A percentile compares a stretch with the other conserved stretches of the same genome.
Evolutionary conservation across 2,113 vertebrate genomes (phyloP).

Genomic region (Rhagologus leucostigma): DNA sequence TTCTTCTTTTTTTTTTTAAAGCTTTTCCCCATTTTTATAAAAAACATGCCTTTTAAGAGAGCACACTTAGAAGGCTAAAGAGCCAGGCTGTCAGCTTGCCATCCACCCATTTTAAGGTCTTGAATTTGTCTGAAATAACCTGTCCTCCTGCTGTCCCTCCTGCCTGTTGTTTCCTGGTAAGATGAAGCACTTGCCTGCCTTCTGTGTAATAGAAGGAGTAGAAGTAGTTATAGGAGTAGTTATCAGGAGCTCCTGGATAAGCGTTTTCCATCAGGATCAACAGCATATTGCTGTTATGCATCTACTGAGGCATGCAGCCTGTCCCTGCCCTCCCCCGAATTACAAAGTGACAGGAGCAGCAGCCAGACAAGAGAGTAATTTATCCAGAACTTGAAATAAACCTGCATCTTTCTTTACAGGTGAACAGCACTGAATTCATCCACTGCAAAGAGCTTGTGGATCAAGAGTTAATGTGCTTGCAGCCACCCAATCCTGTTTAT

Average conservation of each 20-base stretch:
- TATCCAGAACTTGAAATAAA: neutral
- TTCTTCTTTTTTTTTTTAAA: neutral
- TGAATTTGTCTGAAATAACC: neutral
- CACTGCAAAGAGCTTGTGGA: constrained; percentile 76
- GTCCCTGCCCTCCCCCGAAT: neutral
- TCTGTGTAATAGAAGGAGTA: neutral
- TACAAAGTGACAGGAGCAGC: neutral
- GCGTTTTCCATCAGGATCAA: neutral
- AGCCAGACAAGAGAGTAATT: neutral
- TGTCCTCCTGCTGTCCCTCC: neutral
- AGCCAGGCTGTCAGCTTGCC: neutral
- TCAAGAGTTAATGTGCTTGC: constrained; percentile 55
- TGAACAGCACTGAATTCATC: constrained; percentile 66
- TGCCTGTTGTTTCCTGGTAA: neutral
- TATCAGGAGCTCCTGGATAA: neutral
- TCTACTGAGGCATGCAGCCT: neutral
- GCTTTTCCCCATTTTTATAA: neutral
- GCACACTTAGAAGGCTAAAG: neutral
- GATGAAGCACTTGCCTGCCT: neutral
- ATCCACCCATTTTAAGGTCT: neutral
- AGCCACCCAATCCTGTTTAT: constrained; percentile 61
- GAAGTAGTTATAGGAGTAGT: neutral
- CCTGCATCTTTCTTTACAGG: constrained; percentile 24
- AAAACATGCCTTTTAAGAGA: neutral
- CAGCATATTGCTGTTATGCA: rapidly evolving